phyloP scores from a whole-genome alignment of 2,888 invertebrate species.

The Dasypogon diadema region DNA sequence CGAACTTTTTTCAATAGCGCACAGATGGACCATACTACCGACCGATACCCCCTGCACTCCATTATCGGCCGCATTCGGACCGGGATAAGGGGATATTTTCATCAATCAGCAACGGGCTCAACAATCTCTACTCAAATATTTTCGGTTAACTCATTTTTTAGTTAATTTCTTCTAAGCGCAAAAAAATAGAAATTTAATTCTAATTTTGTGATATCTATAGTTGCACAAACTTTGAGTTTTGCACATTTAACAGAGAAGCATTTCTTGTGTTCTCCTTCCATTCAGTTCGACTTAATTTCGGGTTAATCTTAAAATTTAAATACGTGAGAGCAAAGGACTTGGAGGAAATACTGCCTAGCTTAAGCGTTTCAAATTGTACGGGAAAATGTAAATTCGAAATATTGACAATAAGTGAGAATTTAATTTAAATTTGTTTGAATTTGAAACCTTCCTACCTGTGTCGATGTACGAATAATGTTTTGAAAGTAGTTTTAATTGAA shows the following conservation, averaged over 20 bases:
- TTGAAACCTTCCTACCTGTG: background rate
- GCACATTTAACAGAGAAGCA: too few species aligned
- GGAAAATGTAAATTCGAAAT: background rate
- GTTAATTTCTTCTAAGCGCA: background rate
- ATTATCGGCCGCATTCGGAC: slow-evolving; percentile 69
- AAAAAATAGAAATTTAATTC: background rate
- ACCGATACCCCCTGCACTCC: slow-evolving; percentile 71
- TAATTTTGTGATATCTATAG: slow-evolving; percentile 20
- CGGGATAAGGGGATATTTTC: slow-evolving; percentile 77
- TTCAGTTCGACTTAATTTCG: too few species aligned
- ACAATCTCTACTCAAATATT: slow-evolving; percentile 81
- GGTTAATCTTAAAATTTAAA: too few species aligned
- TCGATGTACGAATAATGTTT: background rate
- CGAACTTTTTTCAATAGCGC: slow-evolving; percentile 69
- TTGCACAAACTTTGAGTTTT: too few species aligned
- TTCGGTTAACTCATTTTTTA: slow-evolving; percentile 72
- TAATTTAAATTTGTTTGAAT: slow-evolving; percentile 5
- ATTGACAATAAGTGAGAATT: slow-evolving; percentile 22
- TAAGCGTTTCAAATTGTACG: slow-evolving; percentile 9
- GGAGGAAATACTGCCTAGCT: slow-evolving; percentile 24
- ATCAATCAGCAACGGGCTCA: slow-evolving; percentile 82
- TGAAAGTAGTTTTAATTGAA: slow-evolving; percentile 4
- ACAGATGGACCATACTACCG: slow-evolving; percentile 78
- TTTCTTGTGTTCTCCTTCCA: too few species aligned
- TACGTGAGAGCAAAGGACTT: too few species aligned